Evolutionary conservation across 2,888 invertebrate genomes (phyloP).

Genomic region (Netelia virgata): DNA sequence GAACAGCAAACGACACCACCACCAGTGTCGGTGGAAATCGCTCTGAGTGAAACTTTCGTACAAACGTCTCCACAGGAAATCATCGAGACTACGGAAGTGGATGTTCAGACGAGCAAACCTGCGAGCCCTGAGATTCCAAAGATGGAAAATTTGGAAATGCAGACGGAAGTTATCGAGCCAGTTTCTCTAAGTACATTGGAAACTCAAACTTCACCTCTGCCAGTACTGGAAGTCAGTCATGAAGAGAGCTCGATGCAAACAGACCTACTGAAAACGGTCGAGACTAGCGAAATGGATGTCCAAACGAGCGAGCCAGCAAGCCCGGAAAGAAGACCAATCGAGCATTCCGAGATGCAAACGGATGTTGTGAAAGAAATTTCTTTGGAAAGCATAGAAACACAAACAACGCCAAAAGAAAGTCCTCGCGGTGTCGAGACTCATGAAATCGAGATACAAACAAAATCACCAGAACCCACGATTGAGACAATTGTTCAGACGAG

Average conservation of each 20-base stretch:
- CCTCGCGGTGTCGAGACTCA: slow-evolving; percentile 72
- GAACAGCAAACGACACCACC: slow-evolving; percentile 82
- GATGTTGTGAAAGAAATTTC: slow-evolving; percentile 81
- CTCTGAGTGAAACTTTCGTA: slow-evolving; percentile 81
- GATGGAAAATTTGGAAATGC: slow-evolving; percentile 85
- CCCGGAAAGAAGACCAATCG: slow-evolving; percentile 81
- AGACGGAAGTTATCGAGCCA: slow-evolving; percentile 84
- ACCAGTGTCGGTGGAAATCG: slow-evolving; percentile 78
- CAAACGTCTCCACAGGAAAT: slow-evolving; percentile 82
- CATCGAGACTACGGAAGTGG: slow-evolving; percentile 73
- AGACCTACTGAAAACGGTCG: slow-evolving; percentile 79
- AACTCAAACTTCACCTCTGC: slow-evolving; percentile 79
- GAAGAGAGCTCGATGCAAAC: slow-evolving; percentile 85
- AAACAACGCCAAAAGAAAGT: slow-evolving; percentile 76
- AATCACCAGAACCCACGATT: slow-evolving; percentile 67
- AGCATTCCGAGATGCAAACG: slow-evolving; percentile 86
- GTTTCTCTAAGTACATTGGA: slow-evolving; percentile 73
- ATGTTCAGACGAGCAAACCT: slow-evolving; percentile 76
- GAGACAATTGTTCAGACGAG: slow-evolving; percentile 75
- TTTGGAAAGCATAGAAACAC: slow-evolving; percentile 76
- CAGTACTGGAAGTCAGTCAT: slow-evolving; percentile 75
- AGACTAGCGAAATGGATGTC: slow-evolving; percentile 80
- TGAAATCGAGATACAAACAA: slow-evolving; percentile 78
- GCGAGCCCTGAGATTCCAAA: slow-evolving; percentile 80
- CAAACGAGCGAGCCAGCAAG: slow-evolving; percentile 76